phyloP scores from a whole-genome alignment of 2,113 vertebrate genomes.

The Cacatua alba region DNA sequence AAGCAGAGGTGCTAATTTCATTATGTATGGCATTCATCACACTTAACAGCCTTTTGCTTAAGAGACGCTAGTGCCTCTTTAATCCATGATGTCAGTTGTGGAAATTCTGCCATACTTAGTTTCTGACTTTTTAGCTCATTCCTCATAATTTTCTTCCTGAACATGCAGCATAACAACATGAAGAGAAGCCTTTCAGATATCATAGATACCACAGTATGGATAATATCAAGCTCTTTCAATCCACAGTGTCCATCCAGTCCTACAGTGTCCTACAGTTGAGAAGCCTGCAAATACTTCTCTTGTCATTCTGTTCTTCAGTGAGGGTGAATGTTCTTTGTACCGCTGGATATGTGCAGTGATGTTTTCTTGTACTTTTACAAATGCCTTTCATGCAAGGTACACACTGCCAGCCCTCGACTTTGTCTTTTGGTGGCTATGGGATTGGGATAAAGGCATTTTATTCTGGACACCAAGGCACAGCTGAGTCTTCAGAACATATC shows the following conservation, averaged over 20 bases:
- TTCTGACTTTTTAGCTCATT: not conserved
- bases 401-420: not conserved
- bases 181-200: not conserved
- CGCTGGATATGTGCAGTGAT: accelerated
- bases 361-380: not conserved
- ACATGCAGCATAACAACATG: not conserved
- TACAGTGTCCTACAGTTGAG: not conserved
- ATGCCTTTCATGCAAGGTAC: not conserved
- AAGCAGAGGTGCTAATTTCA: not conserved
- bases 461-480: not conserved
- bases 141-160: not conserved
- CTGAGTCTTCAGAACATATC: not conserved
- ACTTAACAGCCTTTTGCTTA: not conserved
- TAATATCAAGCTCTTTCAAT: not conserved
- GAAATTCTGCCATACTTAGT: not conserved
- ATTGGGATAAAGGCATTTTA: not conserved
- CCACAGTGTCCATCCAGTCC: not conserved
- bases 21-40: not conserved
- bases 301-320: not conserved
- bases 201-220: not conserved
- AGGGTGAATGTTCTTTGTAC: not conserved
- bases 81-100: not conserved
- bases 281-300: not conserved
- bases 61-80: not conserved
- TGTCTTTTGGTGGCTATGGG: not conserved